Percentiles rank a stretch among this genome's conserved stretches.
These are phyloP conservation scores for Beris morrisii DNA, from an alignment of 2,888 invertebrate species.

Conservation along the genomic window DNA sequence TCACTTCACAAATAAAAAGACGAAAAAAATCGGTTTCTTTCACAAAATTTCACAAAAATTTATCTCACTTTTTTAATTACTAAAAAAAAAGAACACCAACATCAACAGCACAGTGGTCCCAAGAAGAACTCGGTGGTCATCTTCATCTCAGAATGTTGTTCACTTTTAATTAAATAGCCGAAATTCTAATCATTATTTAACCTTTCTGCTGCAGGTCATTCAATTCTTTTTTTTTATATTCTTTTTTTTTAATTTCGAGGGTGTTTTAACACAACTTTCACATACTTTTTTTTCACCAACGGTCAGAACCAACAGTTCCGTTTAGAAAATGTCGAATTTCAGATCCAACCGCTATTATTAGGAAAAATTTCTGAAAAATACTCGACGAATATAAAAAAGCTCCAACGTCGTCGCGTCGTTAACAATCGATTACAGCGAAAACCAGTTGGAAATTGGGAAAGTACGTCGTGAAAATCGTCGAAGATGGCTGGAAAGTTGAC, in stretches of 20 bases:
- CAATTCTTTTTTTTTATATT: too few species aligned
- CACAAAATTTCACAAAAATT: background rate
- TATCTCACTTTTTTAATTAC: conserved; percentile 4
- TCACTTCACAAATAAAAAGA: too few species aligned
- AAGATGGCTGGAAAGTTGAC: too few species aligned
- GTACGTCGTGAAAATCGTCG: conserved; percentile 2
- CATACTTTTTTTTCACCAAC: too few species aligned
- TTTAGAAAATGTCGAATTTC: too few species aligned
- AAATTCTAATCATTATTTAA: conserved; percentile 5
- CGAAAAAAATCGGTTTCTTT: too few species aligned
- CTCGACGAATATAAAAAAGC: conserved; percentile 25
- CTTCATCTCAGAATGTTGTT: conserved; percentile 10
- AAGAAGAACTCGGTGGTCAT: conserved; percentile 30
- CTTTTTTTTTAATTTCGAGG: conserved; percentile 5
- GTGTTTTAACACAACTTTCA: too few species aligned
- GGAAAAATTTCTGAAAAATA: conserved; percentile 9
- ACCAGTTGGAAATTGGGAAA: conserved; percentile 24
- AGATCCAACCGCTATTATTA: too few species aligned
- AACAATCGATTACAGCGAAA: conserved; percentile 41
- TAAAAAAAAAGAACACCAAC: conserved; percentile 4
- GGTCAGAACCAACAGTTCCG: too few species aligned
- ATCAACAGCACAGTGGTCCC: conserved; percentile 21
- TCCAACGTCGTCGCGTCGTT: conserved; percentile 39
- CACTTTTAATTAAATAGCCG: conserved; percentile 7
- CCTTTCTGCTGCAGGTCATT: background rate